Percentiles rank a stretch among this genome's conserved stretches.
These are phyloP conservation scores for Geodia barretti DNA, from an alignment of 37 sponge, comb jelly and placozoan genomes.

Conservation along the genomic window DNA sequence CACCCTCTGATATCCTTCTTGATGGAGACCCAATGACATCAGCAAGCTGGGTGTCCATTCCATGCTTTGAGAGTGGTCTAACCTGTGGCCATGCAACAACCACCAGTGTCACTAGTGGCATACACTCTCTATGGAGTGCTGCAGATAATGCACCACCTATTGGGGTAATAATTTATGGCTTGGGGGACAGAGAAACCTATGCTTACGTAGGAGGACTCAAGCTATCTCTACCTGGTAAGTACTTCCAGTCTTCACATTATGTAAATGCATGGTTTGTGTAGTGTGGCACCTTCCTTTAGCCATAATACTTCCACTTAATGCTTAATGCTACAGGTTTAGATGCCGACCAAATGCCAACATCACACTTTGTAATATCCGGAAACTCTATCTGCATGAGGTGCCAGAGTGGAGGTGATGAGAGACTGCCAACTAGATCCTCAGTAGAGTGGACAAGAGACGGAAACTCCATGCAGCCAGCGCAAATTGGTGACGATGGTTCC, in stretches of 20 bases:
- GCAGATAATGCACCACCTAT: background rate
- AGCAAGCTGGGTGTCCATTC: background rate
- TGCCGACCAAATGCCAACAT: background rate
- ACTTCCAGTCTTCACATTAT: no score
- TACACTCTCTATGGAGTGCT: background rate
- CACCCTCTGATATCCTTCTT: background rate
- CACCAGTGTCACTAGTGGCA: background rate
- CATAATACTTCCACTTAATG: no score
- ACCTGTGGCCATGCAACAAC: conserved; percentile 3
- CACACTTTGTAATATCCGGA: background rate
- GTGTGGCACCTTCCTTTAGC: background rate
- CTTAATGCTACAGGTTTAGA: background rate
- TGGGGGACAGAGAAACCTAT: conserved; percentile 15
- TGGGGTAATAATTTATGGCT: conserved; percentile 36
- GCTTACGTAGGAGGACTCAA: conserved; percentile 37
- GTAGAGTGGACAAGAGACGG: background rate
- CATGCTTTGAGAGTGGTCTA: background rate
- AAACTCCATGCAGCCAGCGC: background rate
- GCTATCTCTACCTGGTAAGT: background rate
- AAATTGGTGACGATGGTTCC: background rate
- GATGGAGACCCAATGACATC: background rate
- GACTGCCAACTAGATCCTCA: background rate
- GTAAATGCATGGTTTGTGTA: no score
- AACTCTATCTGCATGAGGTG: background rate
- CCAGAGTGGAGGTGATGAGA: background rate